phyloP scores from a whole-genome alignment of 2,113 vertebrate genomes.

The Gavialis gangeticus region DNA sequence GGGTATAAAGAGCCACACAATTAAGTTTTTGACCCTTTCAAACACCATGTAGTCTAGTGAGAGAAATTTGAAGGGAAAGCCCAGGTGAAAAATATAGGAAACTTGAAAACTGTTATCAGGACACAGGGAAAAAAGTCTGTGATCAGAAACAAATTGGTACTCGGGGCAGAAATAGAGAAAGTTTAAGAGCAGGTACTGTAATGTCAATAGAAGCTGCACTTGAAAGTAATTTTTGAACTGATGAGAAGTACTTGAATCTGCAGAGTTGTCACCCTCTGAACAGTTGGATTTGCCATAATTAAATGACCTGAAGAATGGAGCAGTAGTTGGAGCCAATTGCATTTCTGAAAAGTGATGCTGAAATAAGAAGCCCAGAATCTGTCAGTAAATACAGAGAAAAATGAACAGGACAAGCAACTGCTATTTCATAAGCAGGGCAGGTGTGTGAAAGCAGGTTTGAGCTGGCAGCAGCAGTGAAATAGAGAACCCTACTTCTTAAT shows the following conservation, averaged over 20 bases:
- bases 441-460: constrained; percentile 34
- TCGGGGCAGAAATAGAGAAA: constrained; percentile 37
- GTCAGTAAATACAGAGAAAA: constrained; percentile 27
- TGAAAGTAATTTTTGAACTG: constrained; percentile 50
- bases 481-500: constrained; percentile 28
- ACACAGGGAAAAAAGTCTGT: constrained; percentile 30
- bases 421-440: constrained; percentile 17
- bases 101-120: constrained; percentile 10
- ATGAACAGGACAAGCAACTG: constrained; percentile 30
- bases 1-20: not conserved
- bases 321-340: constrained; percentile 50
- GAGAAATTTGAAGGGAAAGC: not conserved
- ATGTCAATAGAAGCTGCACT: constrained; percentile 5
- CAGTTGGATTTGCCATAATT: constrained; percentile 54
- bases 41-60: not conserved
- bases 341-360: constrained; percentile 24
- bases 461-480: not conserved
- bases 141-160: constrained; percentile 47
- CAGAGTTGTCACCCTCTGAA: constrained; percentile 43
- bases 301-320: constrained; percentile 61
- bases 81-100: not conserved
- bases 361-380: constrained; percentile 25
- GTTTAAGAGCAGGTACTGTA: constrained; percentile 31
- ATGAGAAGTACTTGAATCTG: constrained; percentile 59
- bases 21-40: not conserved